phyloP scores from a whole-genome alignment of 2,113 vertebrate species.

The Macquaria ambigua region DNA sequence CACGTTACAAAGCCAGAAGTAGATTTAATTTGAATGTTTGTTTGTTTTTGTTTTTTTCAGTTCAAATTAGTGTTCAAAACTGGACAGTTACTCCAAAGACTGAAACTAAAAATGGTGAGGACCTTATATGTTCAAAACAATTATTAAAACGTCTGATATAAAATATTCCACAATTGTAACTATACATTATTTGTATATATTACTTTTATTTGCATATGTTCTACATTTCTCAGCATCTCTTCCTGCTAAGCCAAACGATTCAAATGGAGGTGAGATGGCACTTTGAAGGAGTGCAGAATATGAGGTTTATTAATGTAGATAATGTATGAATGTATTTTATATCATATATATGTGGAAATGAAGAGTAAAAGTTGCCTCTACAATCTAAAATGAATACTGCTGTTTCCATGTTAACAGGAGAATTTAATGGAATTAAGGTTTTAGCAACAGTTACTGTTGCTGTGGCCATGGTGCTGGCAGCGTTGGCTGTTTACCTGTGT shows the following conservation, averaged over 20 bases:
- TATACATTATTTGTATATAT: neutral
- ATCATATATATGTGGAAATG: neutral
- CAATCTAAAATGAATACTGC: neutral
- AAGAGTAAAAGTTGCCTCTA: neutral
- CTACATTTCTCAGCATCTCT: slow-evolving; percentile 52
- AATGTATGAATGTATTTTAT: neutral
- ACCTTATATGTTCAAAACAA: neutral
- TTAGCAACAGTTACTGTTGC: slow-evolving; percentile 74
- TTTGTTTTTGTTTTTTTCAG: slow-evolving; percentile 34
- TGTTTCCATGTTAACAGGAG: slow-evolving; percentile 65
- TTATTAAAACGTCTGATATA: neutral
- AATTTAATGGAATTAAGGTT: slow-evolving; percentile 71
- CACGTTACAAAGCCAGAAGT: neutral
- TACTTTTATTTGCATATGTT: neutral
- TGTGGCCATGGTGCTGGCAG: slow-evolving; percentile 72
- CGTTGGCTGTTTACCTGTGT: slow-evolving; percentile 72
- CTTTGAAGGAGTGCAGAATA: neutral
- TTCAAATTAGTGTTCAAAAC: slow-evolving; percentile 8
- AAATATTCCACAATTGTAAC: neutral
- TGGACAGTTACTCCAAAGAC: slow-evolving; percentile 29
- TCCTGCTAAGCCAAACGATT: slow-evolving; percentile 29
- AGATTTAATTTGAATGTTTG: neutral
- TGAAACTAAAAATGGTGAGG: slow-evolving; percentile 57
- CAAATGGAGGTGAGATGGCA: slow-evolving; percentile 55
- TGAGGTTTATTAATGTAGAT: neutral